Evolutionary conservation across 2,888 invertebrate genomes (phyloP).

Genomic region (Drosophila mercatorum): DNA sequence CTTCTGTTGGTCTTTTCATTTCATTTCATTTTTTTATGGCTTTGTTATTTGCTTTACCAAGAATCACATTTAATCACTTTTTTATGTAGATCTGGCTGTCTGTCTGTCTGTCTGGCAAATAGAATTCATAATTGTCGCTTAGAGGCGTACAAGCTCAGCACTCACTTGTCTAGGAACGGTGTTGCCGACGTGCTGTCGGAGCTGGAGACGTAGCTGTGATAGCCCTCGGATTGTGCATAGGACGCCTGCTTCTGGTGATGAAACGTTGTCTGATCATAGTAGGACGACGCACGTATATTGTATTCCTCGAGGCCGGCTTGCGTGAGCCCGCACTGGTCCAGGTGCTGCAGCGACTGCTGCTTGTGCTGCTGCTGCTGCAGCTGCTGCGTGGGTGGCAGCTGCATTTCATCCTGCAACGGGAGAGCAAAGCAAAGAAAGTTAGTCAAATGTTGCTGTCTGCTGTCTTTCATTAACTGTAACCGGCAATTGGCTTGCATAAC

Average conservation of each 20-base stretch:
- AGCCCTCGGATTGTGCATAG: slow-evolving; percentile 92
- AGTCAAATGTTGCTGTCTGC: slow-evolving; percentile 3
- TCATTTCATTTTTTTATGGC: slow-evolving; percentile 41
- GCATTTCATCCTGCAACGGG: slow-evolving; percentile 82
- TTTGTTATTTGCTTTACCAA: slow-evolving; percentile 68
- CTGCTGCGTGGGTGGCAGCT: slow-evolving; percentile 51
- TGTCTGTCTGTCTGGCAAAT: slow-evolving; percentile 30
- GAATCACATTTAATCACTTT: slow-evolving; percentile 73
- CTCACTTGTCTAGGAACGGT: slow-evolving; percentile 90
- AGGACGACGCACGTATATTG: slow-evolving; percentile 87
- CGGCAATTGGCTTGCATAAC: slow-evolving; percentile 55
- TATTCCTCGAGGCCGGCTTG: slow-evolving; percentile 90
- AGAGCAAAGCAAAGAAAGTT: slow-evolving; percentile 27
- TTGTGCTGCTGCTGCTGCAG: slow-evolving; percentile 36
- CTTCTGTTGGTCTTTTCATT: slow-evolving; percentile 5
- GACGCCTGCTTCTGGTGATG: slow-evolving; percentile 90
- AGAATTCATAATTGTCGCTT: slow-evolving; percentile 70
- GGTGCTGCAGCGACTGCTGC: slow-evolving; percentile 54
- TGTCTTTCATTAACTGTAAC: slow-evolving; percentile 36
- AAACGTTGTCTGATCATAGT: slow-evolving; percentile 86
- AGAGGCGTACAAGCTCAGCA: slow-evolving; percentile 59
- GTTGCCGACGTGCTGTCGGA: slow-evolving; percentile 91
- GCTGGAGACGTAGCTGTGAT: slow-evolving; percentile 92
- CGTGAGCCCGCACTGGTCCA: slow-evolving; percentile 85
- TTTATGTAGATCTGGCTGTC: slow-evolving; percentile 23